Percentiles rank a stretch among this genome's conserved stretches.
Evolutionary conservation across 1,140 invertebrate species (phyloP).

Genomic region (Drosophila arawakana): DNA sequence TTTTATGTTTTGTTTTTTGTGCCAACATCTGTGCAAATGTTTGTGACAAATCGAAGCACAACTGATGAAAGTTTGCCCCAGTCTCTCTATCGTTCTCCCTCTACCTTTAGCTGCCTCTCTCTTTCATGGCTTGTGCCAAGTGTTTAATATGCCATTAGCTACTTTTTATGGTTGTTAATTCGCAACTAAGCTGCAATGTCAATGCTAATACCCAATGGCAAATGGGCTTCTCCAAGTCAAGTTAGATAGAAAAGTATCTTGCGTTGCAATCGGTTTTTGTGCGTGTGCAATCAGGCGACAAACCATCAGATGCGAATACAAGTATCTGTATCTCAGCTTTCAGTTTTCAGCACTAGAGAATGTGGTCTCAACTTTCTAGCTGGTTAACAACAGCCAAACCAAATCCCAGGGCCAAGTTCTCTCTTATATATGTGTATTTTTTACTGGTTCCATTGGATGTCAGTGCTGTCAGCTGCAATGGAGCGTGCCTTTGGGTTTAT

Average conservation of each 20-base stretch:
- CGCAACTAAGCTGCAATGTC: conserved; percentile 40
- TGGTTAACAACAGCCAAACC: conserved; percentile 1
- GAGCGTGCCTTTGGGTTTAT: conserved; percentile 45
- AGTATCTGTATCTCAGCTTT: conserved; percentile 62
- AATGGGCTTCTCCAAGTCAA: conserved; percentile 16
- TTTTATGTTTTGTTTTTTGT: conserved; percentile 16
- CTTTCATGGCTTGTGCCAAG: conserved; percentile 3
- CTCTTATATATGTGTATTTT: background rate
- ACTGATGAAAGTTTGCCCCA: conserved; percentile 40
- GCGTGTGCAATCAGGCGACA: conserved; percentile 52
- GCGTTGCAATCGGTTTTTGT: conserved; percentile 12
- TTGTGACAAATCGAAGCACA: conserved; percentile 44
- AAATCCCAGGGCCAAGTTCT: conserved; percentile 35
- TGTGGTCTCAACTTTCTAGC: conserved; percentile 66
- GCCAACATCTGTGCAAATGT: conserved; percentile 52
- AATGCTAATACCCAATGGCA: conserved; percentile 45
- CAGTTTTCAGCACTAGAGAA: conserved; percentile 26
- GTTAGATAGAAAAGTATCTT: background rate
- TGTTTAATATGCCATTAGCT: conserved; percentile 39
- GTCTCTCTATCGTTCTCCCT: conserved; percentile 5
- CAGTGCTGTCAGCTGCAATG: conserved; percentile 43
- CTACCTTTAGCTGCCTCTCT: background rate
- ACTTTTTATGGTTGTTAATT: conserved; percentile 35
- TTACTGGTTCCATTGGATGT: conserved; percentile 25
- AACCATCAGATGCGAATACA: conserved; percentile 60